Evolutionary conservation across 2,888 invertebrate genomes (phyloP).

Genomic region (Synanthedon myopaeformis): DNA sequence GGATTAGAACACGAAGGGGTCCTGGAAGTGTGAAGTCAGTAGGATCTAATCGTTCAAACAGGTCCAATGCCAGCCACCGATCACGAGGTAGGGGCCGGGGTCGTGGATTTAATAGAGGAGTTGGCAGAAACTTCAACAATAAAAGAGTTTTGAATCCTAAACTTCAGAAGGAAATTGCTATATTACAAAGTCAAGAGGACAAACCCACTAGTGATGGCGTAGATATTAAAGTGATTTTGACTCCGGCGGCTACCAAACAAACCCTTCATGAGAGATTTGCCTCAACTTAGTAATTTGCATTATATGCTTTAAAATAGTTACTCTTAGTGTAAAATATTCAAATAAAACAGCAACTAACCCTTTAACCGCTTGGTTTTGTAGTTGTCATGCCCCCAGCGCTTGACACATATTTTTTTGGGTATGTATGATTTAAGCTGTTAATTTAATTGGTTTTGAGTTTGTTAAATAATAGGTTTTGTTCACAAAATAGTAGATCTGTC

Average conservation of each 20-base stretch:
- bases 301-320: no score
- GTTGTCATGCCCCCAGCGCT: no score
- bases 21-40: constrained; percentile 56
- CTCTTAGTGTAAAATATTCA: no score
- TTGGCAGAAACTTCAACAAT: constrained; percentile 47
- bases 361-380: no score
- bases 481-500: no score
- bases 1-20: constrained; percentile 39
- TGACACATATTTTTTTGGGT: no score
- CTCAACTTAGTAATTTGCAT: constrained; percentile 6
- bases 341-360: no score
- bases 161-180: constrained; percentile 59
- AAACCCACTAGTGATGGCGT: constrained; percentile 16
- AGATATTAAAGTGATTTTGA: constrained; percentile 45
- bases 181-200: constrained; percentile 44
- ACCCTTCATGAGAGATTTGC: constrained; percentile 62
- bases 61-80: constrained; percentile 34
- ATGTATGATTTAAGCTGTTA: no score
- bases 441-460: no score
- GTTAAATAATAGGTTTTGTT: no score
- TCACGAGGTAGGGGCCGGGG: constrained; percentile 39
- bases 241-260: constrained; percentile 49
- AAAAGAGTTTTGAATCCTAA: constrained; percentile 52
- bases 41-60: constrained; percentile 42
- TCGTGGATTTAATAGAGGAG: constrained; percentile 38